Conservation (phyloP, 1,140 invertebrate species). For the Apolygus lucorum region DNA sequence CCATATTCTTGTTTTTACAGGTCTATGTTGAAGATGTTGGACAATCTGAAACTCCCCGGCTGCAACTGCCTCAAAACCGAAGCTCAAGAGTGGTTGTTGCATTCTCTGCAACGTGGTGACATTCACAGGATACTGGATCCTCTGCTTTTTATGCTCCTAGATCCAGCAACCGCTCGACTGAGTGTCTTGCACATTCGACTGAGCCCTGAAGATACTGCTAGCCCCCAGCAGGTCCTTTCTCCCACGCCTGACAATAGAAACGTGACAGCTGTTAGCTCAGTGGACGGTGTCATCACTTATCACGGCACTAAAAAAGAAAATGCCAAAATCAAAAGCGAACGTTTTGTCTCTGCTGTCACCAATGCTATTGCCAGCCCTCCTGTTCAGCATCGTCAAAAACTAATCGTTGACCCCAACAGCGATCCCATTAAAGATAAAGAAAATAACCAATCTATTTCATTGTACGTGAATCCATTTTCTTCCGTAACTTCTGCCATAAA, state of each 20-base stretch:
- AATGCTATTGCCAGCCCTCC: neutral
- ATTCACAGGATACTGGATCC: constrained; percentile 70
- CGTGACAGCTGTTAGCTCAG: constrained; percentile 77
- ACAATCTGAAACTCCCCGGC: constrained; percentile 60
- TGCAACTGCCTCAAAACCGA: constrained; percentile 59
- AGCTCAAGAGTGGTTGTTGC: constrained; percentile 62
- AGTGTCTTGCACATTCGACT: constrained; percentile 78
- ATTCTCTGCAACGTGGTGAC: constrained; percentile 65
- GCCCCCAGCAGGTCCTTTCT: neutral
- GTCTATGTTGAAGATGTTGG: constrained; percentile 65
- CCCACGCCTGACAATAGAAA: neutral
- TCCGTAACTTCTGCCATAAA: constrained; percentile 31
- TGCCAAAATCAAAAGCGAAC: neutral
- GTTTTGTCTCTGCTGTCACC: neutral
- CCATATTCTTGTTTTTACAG: constrained; percentile 40
- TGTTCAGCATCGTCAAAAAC: neutral
- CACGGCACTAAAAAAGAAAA: constrained; percentile 46
- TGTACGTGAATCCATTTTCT: constrained; percentile 50
- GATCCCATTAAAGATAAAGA: neutral
- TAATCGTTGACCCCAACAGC: no score
- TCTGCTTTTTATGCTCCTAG: constrained; percentile 65
- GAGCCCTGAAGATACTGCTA: neutral
- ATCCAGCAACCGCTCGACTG: constrained; percentile 72
- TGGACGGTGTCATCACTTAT: constrained; percentile 77
- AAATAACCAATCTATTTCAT: constrained; percentile 40